A percentile compares a stretch with the other conserved stretches of the same genome.
phyloP scores from a whole-genome alignment of 2,888 invertebrate genomes.

The Aphodius granarius region DNA sequence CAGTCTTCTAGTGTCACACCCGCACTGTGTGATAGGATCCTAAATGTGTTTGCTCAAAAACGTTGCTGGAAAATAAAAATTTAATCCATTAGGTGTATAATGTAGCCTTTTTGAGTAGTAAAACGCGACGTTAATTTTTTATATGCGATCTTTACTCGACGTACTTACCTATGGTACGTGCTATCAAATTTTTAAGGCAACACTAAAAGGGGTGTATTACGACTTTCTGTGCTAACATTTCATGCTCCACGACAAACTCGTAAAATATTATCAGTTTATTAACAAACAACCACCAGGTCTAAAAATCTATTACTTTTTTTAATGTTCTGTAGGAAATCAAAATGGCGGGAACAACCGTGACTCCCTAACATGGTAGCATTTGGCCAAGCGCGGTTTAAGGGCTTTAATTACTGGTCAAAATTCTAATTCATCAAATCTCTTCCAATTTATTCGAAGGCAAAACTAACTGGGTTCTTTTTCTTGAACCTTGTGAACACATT shows the following conservation, averaged over 20 bases:
- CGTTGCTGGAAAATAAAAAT: not conserved
- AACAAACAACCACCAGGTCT: not conserved
- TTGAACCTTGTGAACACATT: too few relatives aligned
- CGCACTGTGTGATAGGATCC: too few relatives aligned
- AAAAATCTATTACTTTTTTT: not conserved
- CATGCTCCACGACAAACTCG: not conserved
- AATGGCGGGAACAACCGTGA: not conserved
- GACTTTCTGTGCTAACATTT: not conserved
- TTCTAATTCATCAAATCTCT: too few relatives aligned
- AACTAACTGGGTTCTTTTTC: too few relatives aligned
- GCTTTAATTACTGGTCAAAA: too few relatives aligned
- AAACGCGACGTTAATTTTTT: not conserved
- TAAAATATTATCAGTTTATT: not conserved
- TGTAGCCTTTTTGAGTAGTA: not conserved
- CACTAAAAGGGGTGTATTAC: not conserved
- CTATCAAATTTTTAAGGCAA: not conserved
- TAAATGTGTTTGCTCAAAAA: not conserved
- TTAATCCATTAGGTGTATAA: not conserved
- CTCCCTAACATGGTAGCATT: too few relatives aligned
- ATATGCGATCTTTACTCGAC: not conserved
- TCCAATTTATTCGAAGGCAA: too few relatives aligned
- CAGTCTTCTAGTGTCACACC: too few relatives aligned
- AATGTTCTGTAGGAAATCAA: too few relatives aligned
- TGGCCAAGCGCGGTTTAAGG: too few relatives aligned
- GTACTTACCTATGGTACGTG: not conserved